A percentile compares a stretch with the other conserved stretches of the same genome.
Conservation (phyloP, 2,797 vertebrate species). For the Luscinia luscinia region DNA sequence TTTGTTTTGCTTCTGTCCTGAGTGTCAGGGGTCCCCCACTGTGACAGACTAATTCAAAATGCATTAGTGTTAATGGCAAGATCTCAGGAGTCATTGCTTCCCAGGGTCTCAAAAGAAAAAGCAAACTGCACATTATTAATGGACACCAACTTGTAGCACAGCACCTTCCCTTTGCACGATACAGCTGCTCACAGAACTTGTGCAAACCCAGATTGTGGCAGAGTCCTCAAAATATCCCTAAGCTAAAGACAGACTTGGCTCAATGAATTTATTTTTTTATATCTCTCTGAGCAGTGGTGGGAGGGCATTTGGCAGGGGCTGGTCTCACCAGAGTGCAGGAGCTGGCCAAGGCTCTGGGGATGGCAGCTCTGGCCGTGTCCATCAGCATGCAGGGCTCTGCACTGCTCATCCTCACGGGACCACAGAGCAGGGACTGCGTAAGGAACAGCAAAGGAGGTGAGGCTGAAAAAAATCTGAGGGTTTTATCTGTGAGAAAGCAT, state of each 20-base stretch:
- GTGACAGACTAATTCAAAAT: conserved; percentile 11
- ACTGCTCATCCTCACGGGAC: background rate
- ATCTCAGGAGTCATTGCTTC: background rate
- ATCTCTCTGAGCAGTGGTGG: background rate
- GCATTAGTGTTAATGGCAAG: conserved; percentile 14
- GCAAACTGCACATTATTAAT: background rate
- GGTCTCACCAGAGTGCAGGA: background rate
- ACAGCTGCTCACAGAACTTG: background rate
- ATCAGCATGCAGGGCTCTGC: background rate
- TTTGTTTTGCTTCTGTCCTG: conserved; percentile 27
- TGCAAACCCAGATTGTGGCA: background rate
- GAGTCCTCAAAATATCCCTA: background rate
- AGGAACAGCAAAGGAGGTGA: background rate
- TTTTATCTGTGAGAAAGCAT: background rate
- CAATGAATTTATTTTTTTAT: background rate
- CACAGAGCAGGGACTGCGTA: background rate
- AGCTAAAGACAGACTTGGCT: background rate
- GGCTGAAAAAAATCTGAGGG: background rate
- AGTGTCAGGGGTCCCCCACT: background rate
- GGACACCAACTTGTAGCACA: rapidly evolving
- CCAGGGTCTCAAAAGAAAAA: background rate
- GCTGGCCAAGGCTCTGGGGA: background rate
- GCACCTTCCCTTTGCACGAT: rapidly evolving
- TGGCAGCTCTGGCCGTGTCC: background rate
- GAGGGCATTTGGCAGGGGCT: background rate